Percentiles rank a stretch among this genome's conserved stretches.
Evolutionary conservation across 2,113 vertebrate genomes (phyloP).

Genomic region (Crotalus tigris): DNA sequence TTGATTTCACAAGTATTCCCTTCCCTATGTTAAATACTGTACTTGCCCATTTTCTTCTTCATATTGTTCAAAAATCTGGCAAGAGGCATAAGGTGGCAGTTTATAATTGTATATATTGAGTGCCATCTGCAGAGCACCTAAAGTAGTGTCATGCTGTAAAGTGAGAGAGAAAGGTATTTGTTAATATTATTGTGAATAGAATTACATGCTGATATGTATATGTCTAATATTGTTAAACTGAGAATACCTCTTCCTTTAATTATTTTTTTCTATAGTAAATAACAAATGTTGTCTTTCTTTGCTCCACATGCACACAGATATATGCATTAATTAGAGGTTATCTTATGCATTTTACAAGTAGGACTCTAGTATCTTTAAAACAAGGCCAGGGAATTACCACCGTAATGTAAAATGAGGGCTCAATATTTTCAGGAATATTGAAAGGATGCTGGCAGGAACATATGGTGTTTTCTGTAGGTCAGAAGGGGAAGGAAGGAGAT

Average conservation of each 20-base stretch:
- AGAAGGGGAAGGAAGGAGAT: background rate
- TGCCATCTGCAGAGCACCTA: constrained; percentile 78
- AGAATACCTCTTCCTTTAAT: background rate
- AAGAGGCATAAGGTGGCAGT: constrained; percentile 76
- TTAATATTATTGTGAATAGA: background rate
- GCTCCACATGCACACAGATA: background rate
- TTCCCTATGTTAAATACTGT: background rate
- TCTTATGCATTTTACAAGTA: background rate
- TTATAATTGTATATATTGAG: constrained; percentile 73
- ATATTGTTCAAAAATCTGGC: constrained; percentile 83
- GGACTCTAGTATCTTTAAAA: background rate
- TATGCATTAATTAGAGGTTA: background rate
- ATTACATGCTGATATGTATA: background rate
- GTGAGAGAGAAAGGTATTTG: background rate
- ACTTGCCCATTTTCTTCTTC: constrained; percentile 79
- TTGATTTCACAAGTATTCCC: background rate
- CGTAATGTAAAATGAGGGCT: too few species aligned
- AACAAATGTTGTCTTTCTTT: background rate
- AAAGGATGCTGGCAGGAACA: background rate
- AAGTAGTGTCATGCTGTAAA: constrained; percentile 70
- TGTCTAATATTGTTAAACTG: background rate
- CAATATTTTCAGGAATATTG: background rate
- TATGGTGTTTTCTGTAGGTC: background rate
- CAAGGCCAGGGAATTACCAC: background rate
- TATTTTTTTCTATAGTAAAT: background rate